Percentiles rank a stretch among this genome's conserved stretches.
Conservation (phyloP, 2,113 vertebrate genomes). For the Irena cyanogastra region DNA sequence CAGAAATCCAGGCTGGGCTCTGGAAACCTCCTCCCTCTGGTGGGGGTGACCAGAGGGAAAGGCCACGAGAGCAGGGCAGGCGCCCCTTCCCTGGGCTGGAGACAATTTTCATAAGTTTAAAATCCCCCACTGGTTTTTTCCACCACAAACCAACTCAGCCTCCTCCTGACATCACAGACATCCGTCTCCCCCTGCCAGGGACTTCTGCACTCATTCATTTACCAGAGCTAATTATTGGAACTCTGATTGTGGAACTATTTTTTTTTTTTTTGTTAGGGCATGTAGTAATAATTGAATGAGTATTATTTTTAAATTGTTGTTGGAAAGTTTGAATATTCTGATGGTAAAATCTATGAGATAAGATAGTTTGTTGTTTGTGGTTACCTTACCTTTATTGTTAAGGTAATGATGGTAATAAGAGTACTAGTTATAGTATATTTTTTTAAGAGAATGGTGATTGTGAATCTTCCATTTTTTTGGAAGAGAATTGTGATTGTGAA, state of each 20-base stretch:
- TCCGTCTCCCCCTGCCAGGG: background rate
- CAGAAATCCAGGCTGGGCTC: background rate
- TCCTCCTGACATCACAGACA: background rate
- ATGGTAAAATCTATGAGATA: background rate
- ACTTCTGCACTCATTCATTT: background rate
- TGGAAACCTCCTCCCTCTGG: background rate
- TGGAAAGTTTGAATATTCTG: background rate
- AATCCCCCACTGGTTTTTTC: background rate
- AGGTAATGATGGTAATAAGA: background rate
- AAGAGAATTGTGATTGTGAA: no score
- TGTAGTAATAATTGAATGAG: background rate
- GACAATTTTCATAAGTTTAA: accelerated
- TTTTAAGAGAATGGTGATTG: no score
- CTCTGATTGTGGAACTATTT: background rate
- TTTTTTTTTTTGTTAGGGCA: background rate
- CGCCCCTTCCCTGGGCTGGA: background rate
- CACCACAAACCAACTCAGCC: accelerated
- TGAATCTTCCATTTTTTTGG: no score
- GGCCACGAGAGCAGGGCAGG: background rate
- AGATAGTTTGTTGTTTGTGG: background rate
- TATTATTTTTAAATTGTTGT: background rate
- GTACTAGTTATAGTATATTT: background rate
- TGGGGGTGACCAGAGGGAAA: background rate
- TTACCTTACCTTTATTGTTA: no score
- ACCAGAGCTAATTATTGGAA: background rate